Base-by-base conservation (phyloP, 2,888 invertebrate genomes). In the Chrysina gloriosa region DNA sequence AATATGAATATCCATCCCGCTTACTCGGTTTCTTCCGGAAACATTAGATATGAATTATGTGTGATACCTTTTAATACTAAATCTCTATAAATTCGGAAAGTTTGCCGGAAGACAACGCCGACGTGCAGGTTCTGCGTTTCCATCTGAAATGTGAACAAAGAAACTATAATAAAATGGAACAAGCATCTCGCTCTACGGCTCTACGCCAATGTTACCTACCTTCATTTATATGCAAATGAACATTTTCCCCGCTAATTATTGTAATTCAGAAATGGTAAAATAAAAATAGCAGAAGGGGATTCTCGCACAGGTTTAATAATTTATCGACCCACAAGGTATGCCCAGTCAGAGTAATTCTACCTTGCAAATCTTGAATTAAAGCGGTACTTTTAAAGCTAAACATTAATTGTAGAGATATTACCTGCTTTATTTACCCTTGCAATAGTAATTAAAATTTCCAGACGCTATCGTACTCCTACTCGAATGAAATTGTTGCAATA, bases 181-280 rank as follows among this genome's bases (percentile, higher is more conserved):
- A 50, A 9, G 25, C 3, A 14, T 23, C 27, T 27, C 23, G 11
- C 5, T 21, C 23, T 11, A 39, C 19, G 23, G 36, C 39, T 56
- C 56, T 3, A 39, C n/a, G 11, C 23, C n/a, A 56, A 39, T 25
- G 23, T 21, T 23, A 14, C 47, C 47, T 47, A 21, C 58, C 39
- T 39, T 58, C 58, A 58, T 58, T 58, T 58, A 58, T 39, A 58
- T 58, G 58, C 39, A 58, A 58, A 58, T 58, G 58, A 58, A 58
- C 39, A 58, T 58, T 56, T 31, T 58, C 58, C 25, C 25, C 58
- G 58, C 58, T 58, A 58, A 58, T 58, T 58, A 58, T 58, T 58
- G 58, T 39, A 58, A 58, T 58, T 58, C 39, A 36, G 23, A 58
- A 27, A 58, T 23, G 58, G 58, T 25, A 23, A 58, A 58, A 25